Evolutionary conservation across 2,888 invertebrate genomes (phyloP).

Genomic region (Argyra leucocephala): DNA sequence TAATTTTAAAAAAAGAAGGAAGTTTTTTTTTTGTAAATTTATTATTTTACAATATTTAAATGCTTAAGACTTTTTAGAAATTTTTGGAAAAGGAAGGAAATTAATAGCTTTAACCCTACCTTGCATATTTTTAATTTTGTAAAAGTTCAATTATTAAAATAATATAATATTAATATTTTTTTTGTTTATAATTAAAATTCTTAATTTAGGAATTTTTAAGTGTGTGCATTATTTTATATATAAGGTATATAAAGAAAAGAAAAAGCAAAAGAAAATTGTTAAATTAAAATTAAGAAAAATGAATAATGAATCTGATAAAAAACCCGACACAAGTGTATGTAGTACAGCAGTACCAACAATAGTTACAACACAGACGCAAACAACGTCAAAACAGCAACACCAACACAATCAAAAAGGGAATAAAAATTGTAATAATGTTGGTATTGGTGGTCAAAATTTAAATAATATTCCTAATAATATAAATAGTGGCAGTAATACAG

Average conservation of each 20-base stretch:
- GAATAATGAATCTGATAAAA: conserved; percentile 41
- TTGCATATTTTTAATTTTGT: background rate
- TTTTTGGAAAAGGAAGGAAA: background rate
- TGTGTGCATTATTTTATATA: conserved; percentile 6
- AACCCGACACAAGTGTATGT: conserved; percentile 38
- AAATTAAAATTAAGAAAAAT: conserved; percentile 26
- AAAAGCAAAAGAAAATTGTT: conserved; percentile 21
- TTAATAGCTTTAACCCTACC: background rate
- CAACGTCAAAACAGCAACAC: conserved; percentile 27
- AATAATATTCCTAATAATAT: conserved; percentile 22
- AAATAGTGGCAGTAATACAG: conserved; percentile 24
- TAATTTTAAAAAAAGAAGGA: background rate
- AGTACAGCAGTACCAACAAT: conserved; percentile 27
- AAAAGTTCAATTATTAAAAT: too few species aligned
- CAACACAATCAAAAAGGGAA: conserved; percentile 25
- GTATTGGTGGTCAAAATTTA: conserved; percentile 19
- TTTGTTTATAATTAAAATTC: conserved; percentile 6
- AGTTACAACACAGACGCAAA: conserved; percentile 36
- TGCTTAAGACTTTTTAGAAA: background rate
- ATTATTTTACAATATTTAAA: too few species aligned
- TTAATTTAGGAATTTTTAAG: conserved; percentile 3
- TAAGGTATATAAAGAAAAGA: background rate
- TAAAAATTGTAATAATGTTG: conserved; percentile 18
- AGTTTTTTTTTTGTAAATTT: background rate
- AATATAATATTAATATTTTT: background rate